Conservation (phyloP, 2,797 vertebrate species). For the Gephyroberyx darwinii region DNA sequence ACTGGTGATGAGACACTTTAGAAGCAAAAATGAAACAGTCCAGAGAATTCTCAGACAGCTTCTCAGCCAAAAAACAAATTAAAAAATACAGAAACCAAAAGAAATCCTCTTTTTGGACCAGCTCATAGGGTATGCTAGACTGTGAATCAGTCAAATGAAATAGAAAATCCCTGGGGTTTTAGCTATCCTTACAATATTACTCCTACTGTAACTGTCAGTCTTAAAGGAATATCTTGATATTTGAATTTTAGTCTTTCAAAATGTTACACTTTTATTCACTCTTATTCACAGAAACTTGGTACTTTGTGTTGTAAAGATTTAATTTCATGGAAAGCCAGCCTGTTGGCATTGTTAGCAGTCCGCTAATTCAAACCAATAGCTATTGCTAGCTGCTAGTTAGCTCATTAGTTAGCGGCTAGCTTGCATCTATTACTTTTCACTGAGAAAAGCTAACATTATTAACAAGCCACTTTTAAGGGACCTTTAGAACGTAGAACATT, state of each 20-base stretch:
- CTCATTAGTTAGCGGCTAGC: no score
- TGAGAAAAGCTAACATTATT: no score
- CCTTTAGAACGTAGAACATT: not conserved
- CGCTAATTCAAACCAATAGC: not conserved
- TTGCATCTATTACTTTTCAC: no score
- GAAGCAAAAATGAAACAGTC: conserved; percentile 29
- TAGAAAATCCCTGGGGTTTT: not conserved
- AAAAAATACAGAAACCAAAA: not conserved
- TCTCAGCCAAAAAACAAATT: not conserved
- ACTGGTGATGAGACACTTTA: not conserved
- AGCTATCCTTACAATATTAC: not conserved
- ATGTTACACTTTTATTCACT: not conserved
- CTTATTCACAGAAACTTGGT: not conserved
- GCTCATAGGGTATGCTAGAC: not conserved
- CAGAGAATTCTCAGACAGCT: not conserved
- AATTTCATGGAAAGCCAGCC: not conserved
- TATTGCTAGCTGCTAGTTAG: no score
- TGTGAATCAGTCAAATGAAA: conserved; percentile 4
- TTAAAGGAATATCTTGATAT: not conserved
- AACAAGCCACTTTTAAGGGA: not conserved
- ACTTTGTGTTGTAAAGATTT: not conserved
- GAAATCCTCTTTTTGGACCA: not conserved
- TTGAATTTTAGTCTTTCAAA: conserved; percentile 1
- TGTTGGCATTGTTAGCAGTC: not conserved
- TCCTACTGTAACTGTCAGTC: no score